These are phyloP conservation scores for Notarius lentiginosus DNA, from an alignment of 2,113 vertebrate genomes.

Conservation along the genomic window DNA sequence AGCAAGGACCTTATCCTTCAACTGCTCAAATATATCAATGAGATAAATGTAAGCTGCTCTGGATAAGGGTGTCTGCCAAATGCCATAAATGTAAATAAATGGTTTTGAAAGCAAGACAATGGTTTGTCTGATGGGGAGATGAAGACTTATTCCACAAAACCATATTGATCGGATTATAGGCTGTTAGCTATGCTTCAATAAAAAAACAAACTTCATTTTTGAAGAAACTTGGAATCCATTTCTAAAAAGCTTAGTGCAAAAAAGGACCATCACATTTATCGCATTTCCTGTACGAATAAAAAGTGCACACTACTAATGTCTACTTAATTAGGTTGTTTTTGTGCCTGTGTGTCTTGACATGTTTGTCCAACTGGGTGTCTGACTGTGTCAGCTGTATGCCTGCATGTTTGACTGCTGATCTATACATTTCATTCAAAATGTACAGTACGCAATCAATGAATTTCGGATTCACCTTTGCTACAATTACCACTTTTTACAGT, in stretches of 20 bases:
- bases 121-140: neutral
- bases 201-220: neutral
- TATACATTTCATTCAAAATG: neutral
- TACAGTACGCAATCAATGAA: neutral
- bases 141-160: neutral
- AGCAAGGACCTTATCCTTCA: no score
- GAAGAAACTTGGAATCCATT: neutral
- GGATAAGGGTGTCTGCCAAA: no score
- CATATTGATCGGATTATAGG: constrained; percentile 8
- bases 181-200: constrained; percentile 1
- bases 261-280: neutral
- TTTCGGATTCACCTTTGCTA: neutral
- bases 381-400: no score
- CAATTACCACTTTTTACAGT: neutral
- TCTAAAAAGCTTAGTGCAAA: neutral
- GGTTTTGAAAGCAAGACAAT: neutral
- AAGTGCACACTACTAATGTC: neutral
- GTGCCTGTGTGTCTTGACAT: no score
- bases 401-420: neutral
- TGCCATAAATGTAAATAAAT: neutral
- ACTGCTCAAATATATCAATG: no score
- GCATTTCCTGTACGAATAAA: neutral
- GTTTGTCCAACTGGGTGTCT: no score
- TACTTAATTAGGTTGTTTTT: neutral
- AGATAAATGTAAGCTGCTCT: no score